A percentile compares a stretch with the other conserved stretches of the same genome.
These are phyloP conservation scores for Lordiphosa andalusiaca DNA, from an alignment of 2,888 invertebrate species.

Conservation along the genomic window DNA sequence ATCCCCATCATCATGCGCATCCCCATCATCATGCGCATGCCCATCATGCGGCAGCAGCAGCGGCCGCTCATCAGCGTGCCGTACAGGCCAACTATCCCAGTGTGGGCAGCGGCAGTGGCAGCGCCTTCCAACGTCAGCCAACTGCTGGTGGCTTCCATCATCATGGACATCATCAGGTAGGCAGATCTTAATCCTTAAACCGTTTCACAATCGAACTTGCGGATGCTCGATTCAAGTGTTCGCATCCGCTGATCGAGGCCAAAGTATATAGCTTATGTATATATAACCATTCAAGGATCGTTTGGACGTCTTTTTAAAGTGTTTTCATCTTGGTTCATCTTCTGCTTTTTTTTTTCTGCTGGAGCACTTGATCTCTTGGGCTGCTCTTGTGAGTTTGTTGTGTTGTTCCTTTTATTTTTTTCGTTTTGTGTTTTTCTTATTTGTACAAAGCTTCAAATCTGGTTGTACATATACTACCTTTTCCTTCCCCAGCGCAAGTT, in stretches of 20 bases:
- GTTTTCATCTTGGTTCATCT: conserved; percentile 48
- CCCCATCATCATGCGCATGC: conserved; percentile 58
- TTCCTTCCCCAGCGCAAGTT: conserved; percentile 40
- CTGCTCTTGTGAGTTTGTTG: conserved; percentile 51
- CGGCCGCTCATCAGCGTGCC: conserved; percentile 61
- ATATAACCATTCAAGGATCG: conserved; percentile 64
- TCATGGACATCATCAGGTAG: conserved; percentile 78
- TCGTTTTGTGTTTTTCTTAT: conserved; percentile 41
- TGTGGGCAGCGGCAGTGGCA: conserved; percentile 73
- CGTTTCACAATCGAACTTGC: conserved; percentile 17
- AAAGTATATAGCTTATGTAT: conserved; percentile 19
- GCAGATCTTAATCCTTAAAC: conserved; percentile 41
- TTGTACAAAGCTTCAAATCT: conserved; percentile 74
- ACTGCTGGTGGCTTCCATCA: conserved; percentile 75
- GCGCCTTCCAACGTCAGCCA: conserved; percentile 78
- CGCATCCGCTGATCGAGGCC: conserved; percentile 51
- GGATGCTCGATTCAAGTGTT: conserved; percentile 52
- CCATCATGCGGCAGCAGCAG: conserved; percentile 54
- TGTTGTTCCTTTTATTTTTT: conserved; percentile 27
- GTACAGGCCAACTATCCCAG: conserved; percentile 70
- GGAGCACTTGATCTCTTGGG: conserved; percentile 70
- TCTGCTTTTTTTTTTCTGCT: conserved; percentile 24
- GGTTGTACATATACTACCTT: conserved; percentile 44
- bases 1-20: conserved; percentile 59
- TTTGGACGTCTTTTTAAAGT: conserved; percentile 60